Percentiles rank a stretch among this genome's conserved stretches.
Evolutionary conservation across 1,140 invertebrate species (phyloP).

Genomic region (Drosophila prosaltans): DNA sequence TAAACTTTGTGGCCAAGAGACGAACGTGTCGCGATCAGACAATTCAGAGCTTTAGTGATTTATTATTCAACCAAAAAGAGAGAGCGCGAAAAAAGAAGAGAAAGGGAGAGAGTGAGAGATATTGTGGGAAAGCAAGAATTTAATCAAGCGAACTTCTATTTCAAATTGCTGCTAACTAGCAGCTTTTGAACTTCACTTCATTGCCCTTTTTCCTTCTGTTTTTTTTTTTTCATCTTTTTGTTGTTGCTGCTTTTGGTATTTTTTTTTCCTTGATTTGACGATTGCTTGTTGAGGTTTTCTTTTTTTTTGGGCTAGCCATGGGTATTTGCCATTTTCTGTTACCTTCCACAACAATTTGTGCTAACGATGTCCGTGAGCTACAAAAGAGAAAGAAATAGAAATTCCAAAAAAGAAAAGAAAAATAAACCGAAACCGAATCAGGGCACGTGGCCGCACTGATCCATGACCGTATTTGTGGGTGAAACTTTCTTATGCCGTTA

Average conservation of each 20-base stretch:
- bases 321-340: conserved; percentile 28
- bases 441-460: conserved; percentile 55
- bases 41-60: conserved; percentile 62
- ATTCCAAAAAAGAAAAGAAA: not conserved
- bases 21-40: conserved; percentile 71
- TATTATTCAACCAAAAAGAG: conserved; percentile 34
- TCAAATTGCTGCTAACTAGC: conserved; percentile 17
- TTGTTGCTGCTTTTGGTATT: conserved; percentile 11
- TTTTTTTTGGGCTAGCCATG: conserved; percentile 29
- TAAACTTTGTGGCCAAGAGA: conserved; percentile 67
- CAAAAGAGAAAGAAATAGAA: conserved; percentile 38
- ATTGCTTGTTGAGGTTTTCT: conserved; percentile 20
- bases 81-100: not conserved
- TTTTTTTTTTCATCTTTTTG: not conserved
- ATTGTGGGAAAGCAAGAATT: conserved; percentile 15
- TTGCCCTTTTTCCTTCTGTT: conserved; percentile 9
- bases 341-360: conserved; percentile 67
- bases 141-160: conserved; percentile 41
- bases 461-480: conserved; percentile 26
- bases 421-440: conserved; percentile 3
- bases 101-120: not conserved
- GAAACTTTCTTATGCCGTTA: conserved; percentile 13
- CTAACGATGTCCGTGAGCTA: conserved; percentile 76
- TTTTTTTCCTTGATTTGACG: conserved; percentile 41
- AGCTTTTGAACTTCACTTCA: conserved; percentile 25